phyloP scores from a whole-genome alignment of 53 echinoderm and acorn worm genomes.

The Temnopleurus reevesii region DNA sequence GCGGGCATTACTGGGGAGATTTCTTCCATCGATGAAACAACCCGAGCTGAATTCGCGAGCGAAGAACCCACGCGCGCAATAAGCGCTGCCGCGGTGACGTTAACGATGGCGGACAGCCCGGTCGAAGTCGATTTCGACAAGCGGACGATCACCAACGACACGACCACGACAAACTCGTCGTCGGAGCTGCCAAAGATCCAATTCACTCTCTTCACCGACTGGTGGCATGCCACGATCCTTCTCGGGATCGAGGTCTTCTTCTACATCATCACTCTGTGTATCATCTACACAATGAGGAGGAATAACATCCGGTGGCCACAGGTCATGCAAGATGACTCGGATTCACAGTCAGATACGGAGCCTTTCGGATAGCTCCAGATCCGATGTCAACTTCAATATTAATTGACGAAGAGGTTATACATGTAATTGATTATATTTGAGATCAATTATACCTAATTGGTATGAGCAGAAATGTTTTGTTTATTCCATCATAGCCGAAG shows the following conservation, averaged over 20 bases:
- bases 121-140: neutral
- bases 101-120: neutral
- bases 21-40: neutral
- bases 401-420: no score
- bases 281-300: slow-evolving; percentile 49
- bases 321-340: slow-evolving; percentile 25
- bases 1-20: neutral
- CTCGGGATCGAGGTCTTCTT: slow-evolving; percentile 40
- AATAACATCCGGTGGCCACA: slow-evolving; percentile 45
- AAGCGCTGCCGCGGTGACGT: neutral
- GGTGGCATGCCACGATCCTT: slow-evolving; percentile 48
- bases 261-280: slow-evolving; percentile 42
- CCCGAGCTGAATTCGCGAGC: neutral
- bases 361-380: neutral
- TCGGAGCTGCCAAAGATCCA: slow-evolving; percentile 48
- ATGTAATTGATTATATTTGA: no score
- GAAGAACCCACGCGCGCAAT: no score
- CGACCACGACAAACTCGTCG: neutral
- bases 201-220: slow-evolving; percentile 49
- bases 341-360: slow-evolving; percentile 38
- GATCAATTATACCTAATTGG: no score
- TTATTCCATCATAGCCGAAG: no score
- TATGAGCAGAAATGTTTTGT: no score
- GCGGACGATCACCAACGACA: neutral
- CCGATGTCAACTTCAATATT: neutral